phyloP scores from a whole-genome alignment of 2,113 vertebrate genomes.

The Crotalus tigris region DNA sequence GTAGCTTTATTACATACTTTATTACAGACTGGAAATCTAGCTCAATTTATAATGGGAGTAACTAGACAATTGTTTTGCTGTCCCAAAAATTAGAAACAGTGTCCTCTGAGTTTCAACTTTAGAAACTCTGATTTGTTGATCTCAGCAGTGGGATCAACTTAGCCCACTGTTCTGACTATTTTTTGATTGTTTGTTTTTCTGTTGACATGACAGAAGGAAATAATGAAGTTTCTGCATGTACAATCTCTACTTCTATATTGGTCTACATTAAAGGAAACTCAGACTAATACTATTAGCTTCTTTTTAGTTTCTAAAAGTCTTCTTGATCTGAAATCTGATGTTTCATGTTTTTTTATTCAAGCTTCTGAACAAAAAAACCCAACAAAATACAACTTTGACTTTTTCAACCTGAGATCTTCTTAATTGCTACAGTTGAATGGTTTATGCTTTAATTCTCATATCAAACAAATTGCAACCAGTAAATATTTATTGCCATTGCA shows the following conservation, averaged over 20 bases:
- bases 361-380: not conserved
- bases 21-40: not conserved
- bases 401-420: not conserved
- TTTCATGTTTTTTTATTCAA: not conserved
- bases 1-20: not conserved
- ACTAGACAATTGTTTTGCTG: not conserved
- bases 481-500: not conserved
- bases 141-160: not conserved
- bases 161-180: no score
- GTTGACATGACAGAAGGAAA: not conserved
- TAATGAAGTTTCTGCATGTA: not conserved
- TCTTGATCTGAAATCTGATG: not conserved
- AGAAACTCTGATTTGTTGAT: not conserved
- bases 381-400: not conserved
- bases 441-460: not conserved
- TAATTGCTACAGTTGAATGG: not conserved
- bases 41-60: not conserved
- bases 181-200: not conserved
- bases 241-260: not conserved
- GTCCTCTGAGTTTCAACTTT: not conserved
- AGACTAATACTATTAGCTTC: not conserved
- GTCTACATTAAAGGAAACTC: not conserved
- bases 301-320: not conserved
- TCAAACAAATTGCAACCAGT: not conserved
- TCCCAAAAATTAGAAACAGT: not conserved